These are phyloP conservation scores for Spermophilus dauricus DNA, from an alignment of 2,113 vertebrate species.

Conservation along the genomic window DNA sequence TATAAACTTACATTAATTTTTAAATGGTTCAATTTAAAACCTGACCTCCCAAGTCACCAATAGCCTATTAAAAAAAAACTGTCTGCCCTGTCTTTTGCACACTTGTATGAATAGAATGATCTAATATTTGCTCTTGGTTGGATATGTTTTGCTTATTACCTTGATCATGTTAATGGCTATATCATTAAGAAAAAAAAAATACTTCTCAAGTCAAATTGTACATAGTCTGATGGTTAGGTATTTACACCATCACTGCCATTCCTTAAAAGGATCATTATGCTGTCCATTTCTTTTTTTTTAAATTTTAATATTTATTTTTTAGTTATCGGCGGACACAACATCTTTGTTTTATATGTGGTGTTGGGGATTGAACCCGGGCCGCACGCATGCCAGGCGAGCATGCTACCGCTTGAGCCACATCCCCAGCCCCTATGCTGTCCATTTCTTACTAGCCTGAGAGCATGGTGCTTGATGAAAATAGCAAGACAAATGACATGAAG, in stretches of 20 bases:
- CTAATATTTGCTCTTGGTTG: conserved; percentile 31
- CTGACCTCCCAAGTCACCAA: conserved; percentile 17
- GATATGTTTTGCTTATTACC: not conserved
- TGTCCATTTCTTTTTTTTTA: not conserved
- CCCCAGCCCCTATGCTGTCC: not conserved
- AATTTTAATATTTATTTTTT: no score
- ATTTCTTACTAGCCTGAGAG: not conserved
- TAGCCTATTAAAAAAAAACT: conserved; percentile 32
- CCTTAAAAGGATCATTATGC: not conserved
- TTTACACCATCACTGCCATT: not conserved
- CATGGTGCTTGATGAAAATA: not conserved
- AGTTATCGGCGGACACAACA: no score
- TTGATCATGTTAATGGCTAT: not conserved
- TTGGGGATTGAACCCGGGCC: no score
- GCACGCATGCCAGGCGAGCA: no score
- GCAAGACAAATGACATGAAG: not conserved
- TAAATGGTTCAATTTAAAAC: conserved; percentile 67
- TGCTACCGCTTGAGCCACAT: no score
- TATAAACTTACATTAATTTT: conserved; percentile 70
- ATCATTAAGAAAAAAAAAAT: not conserved
- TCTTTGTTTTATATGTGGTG: no score
- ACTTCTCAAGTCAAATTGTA: not conserved
- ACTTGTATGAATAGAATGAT: conserved; percentile 15
- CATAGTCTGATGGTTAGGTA: not conserved
- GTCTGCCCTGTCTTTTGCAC: not conserved